Percentiles rank a stretch among this genome's conserved stretches.
phyloP scores from a whole-genome alignment of 1,140 invertebrate species.

The Drosophila navojoa region DNA sequence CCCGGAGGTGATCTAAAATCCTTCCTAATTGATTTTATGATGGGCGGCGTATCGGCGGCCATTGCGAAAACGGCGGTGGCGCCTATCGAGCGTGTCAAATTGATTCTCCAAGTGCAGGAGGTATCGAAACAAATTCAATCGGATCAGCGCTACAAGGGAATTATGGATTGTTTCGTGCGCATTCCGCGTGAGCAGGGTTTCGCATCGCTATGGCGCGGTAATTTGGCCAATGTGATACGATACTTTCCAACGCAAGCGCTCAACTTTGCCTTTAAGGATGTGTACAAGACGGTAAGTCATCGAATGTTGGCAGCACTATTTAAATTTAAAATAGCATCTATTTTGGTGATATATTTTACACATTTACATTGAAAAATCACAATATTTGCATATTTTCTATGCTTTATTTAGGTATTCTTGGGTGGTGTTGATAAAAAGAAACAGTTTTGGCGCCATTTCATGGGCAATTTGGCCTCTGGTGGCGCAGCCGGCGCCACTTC shows the following conservation, averaged over 20 bases:
- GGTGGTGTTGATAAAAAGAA: conserved; percentile 91
- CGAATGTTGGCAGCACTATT: not conserved
- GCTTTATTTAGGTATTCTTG: conserved; percentile 71
- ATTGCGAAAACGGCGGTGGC: conserved; percentile 95
- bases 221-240: conserved; percentile 94
- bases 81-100: conserved; percentile 96
- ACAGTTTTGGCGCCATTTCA: conserved; percentile 93
- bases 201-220: conserved; percentile 95
- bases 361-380: too few species aligned
- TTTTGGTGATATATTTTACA: too few species aligned
- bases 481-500: conserved; percentile 96
- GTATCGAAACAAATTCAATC: conserved; percentile 91
- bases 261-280: conserved; percentile 97
- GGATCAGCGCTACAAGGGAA: conserved; percentile 92
- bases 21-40: conserved; percentile 91
- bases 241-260: conserved; percentile 98
- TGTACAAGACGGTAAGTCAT: conserved; percentile 89
- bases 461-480: conserved; percentile 95
- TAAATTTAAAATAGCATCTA: too few species aligned
- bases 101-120: conserved; percentile 94
- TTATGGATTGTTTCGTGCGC: conserved; percentile 84
- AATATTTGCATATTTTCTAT: not conserved
- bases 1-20: conserved; percentile 51
- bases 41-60: conserved; percentile 94
- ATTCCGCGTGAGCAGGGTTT: conserved; percentile 93